phyloP scores from a whole-genome alignment of 2,888 invertebrate species.

The Noctua fimbriata region DNA sequence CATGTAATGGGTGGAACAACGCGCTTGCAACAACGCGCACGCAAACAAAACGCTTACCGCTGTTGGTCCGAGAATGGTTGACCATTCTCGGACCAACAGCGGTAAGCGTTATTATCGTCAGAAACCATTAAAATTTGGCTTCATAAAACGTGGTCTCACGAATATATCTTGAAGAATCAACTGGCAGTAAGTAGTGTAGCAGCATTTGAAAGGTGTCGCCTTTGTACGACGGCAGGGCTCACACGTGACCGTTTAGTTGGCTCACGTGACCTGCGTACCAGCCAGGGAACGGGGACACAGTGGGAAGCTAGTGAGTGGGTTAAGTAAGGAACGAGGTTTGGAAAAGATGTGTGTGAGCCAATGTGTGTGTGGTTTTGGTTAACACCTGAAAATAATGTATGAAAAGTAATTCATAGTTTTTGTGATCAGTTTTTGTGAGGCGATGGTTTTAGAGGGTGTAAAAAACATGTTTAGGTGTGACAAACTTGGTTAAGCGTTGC shows the following conservation, averaged over 20 bases:
- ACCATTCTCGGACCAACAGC: not conserved
- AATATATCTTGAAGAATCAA: slow-evolving; percentile 53
- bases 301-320: not conserved
- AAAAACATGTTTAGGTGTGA: not conserved
- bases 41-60: too few species aligned
- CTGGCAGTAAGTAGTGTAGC: slow-evolving; percentile 45
- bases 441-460: not conserved
- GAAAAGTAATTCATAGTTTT: not conserved
- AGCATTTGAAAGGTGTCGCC: slow-evolving; percentile 58
- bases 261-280: slow-evolving; percentile 60
- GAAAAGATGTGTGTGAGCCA: not conserved
- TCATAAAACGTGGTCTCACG: not conserved
- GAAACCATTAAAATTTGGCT: not conserved
- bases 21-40: too few species aligned
- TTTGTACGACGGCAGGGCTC: slow-evolving; percentile 51
- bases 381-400: not conserved
- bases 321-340: not conserved
- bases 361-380: not conserved
- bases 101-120: not conserved
- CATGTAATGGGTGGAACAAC: not conserved
- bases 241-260: slow-evolving; percentile 73
- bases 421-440: not conserved
- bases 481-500: not conserved
- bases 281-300: slow-evolving; percentile 9
- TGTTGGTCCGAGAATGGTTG: too few species aligned